phyloP scores from a whole-genome alignment of 2,113 vertebrate species.

The Meleagris gallopavo region DNA sequence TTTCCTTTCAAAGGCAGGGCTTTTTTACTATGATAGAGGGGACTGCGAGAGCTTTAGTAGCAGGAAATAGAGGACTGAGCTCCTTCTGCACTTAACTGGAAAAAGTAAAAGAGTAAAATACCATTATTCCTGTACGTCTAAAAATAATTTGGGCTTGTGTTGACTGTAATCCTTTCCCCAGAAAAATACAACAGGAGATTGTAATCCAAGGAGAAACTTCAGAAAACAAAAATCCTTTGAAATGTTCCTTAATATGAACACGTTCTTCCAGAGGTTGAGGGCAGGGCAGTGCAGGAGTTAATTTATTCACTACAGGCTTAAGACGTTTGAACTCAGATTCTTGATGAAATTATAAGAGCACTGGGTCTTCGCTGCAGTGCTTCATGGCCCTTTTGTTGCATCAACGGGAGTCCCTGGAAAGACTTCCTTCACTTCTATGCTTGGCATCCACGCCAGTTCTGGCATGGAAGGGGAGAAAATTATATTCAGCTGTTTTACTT shows the following conservation, averaged over 20 bases:
- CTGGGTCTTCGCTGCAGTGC: fast-evolving
- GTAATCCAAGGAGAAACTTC: background rate
- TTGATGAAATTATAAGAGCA: background rate
- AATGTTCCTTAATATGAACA: background rate
- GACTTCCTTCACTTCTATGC: background rate
- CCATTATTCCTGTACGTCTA: background rate
- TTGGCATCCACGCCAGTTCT: fast-evolving
- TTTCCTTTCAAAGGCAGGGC: background rate
- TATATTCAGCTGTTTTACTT: background rate
- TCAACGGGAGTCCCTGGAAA: background rate
- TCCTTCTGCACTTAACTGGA: background rate
- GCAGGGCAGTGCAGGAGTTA: background rate
- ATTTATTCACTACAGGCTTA: background rate
- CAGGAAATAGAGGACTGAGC: background rate
- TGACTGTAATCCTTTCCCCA: background rate
- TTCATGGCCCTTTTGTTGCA: background rate
- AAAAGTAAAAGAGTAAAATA: background rate
- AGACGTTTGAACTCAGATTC: background rate
- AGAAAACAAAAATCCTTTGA: background rate
- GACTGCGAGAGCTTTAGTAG: background rate
- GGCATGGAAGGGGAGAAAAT: background rate
- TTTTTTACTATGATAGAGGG: background rate
- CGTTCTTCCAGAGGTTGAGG: background rate
- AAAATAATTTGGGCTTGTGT: background rate
- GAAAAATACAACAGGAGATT: background rate